Conservation (phyloP, 2,888 invertebrate genomes). For the Oscheius sp. region DNA sequence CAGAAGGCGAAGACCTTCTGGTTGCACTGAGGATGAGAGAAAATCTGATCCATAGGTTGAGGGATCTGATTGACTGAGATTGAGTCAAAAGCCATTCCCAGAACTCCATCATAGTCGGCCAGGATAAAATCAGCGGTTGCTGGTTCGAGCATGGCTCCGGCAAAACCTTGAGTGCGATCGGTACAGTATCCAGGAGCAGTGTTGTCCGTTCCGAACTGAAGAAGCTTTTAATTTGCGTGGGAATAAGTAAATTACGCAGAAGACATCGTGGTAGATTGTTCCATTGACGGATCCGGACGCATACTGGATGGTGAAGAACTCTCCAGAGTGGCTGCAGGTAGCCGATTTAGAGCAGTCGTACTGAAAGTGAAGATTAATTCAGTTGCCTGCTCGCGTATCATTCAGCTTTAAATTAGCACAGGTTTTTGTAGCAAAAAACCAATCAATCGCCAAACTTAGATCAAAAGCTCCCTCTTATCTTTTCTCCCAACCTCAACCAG, state of each 20-base stretch:
- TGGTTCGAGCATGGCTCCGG: conserved; percentile 93
- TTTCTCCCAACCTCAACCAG: not conserved
- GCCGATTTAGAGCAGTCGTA: not conserved
- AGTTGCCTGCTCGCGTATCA: too few relatives aligned
- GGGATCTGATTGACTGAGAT: conserved; percentile 76
- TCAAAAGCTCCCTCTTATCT: too few relatives aligned
- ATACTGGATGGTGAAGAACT: not conserved
- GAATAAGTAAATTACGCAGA: not conserved
- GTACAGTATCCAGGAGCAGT: conserved; percentile 77
- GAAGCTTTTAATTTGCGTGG: not conserved
- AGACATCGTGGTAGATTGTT: conserved; percentile 3
- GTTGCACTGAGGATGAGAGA: conserved; percentile 68
- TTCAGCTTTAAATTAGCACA: too few relatives aligned
- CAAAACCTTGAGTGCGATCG: conserved; percentile 85
- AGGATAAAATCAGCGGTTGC: conserved; percentile 93
- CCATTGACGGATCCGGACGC: not conserved
- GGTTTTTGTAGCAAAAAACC: too few relatives aligned
- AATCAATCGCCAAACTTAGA: too few relatives aligned
- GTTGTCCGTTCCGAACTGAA: conserved; percentile 37
- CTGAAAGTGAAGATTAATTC: not conserved
- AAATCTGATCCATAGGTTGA: conserved; percentile 76
- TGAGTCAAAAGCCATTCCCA: conserved; percentile 75
- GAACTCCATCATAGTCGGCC: conserved; percentile 90
- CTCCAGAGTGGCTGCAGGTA: not conserved
- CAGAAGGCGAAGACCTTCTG: conserved; percentile 74